These are phyloP conservation scores for Agapornis canus DNA, from an alignment of 2,797 vertebrate genomes.

Conservation along the genomic window DNA sequence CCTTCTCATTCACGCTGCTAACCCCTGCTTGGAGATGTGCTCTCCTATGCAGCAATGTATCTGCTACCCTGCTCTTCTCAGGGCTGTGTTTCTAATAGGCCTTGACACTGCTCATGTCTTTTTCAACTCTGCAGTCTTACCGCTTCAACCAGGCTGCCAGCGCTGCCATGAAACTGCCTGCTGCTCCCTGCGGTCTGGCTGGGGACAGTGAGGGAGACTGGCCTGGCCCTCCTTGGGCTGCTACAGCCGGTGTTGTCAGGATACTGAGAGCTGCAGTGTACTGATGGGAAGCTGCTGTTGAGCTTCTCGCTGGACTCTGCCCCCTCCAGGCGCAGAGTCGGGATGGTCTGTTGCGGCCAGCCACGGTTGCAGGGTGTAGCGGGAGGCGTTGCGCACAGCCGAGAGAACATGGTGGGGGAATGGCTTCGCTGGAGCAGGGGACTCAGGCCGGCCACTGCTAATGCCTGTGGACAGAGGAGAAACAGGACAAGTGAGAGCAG, in stretches of 20 bases:
- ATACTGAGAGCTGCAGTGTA: constrained; percentile 89
- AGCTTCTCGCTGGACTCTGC: constrained; percentile 91
- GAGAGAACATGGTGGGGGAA: constrained; percentile 87
- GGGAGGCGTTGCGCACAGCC: constrained; percentile 88
- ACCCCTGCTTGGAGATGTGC: background rate
- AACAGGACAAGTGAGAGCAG: background rate
- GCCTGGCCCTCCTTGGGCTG: constrained; percentile 83
- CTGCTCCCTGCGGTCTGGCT: constrained; percentile 80
- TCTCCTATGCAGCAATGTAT: background rate
- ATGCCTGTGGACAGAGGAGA: constrained; percentile 78
- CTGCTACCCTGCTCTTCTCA: background rate
- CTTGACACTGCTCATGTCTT: background rate
- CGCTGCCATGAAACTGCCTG: constrained; percentile 90
- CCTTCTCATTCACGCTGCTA: background rate
- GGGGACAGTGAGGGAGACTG: constrained; percentile 91
- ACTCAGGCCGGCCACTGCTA: constrained; percentile 93
- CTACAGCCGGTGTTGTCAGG: constrained; percentile 78
- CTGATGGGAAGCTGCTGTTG: constrained; percentile 94
- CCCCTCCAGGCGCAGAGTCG: constrained; percentile 86
- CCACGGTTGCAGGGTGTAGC: constrained; percentile 82
- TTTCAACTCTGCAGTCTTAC: constrained; percentile 70
- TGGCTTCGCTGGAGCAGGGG: constrained; percentile 94
- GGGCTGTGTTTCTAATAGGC: background rate
- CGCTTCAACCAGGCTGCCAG: constrained; percentile 95
- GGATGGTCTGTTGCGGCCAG: constrained; percentile 79